phyloP scores from a whole-genome alignment of 2,113 vertebrate species.

The Alaudala cheleensis region DNA sequence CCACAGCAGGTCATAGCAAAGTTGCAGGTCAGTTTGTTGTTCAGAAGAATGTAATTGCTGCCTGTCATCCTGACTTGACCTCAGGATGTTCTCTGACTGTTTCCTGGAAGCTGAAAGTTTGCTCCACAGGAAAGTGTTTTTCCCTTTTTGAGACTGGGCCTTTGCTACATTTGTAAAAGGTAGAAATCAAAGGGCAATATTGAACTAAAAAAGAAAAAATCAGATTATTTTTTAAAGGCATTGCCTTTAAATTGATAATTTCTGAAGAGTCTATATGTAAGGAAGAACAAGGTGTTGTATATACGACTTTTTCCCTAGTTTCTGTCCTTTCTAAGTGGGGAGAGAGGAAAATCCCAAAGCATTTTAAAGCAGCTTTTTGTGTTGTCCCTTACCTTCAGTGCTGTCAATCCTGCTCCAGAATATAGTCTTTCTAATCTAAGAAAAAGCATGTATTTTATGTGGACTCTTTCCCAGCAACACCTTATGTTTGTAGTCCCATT shows the following conservation, averaged over 20 bases:
- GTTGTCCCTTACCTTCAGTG: background rate
- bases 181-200: background rate
- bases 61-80: background rate
- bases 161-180: background rate
- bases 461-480: background rate
- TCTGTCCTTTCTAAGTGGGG: background rate
- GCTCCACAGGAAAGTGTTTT: background rate
- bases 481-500: background rate
- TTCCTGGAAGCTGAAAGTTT: background rate
- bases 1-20: background rate
- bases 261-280: background rate
- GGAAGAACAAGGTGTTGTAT: background rate
- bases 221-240: background rate
- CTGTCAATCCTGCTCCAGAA: background rate
- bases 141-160: background rate
- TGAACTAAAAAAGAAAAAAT: background rate
- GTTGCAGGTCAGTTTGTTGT: conserved; percentile 3
- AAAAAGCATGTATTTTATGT: accelerated
- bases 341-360: background rate
- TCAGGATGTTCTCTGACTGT: background rate
- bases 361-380: background rate
- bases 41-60: background rate
- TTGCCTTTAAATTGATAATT: background rate
- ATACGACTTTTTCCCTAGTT: background rate
- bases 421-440: background rate